Conservation (phyloP, 2,888 invertebrate genomes). For the Carpatolechia fugitivella region DNA sequence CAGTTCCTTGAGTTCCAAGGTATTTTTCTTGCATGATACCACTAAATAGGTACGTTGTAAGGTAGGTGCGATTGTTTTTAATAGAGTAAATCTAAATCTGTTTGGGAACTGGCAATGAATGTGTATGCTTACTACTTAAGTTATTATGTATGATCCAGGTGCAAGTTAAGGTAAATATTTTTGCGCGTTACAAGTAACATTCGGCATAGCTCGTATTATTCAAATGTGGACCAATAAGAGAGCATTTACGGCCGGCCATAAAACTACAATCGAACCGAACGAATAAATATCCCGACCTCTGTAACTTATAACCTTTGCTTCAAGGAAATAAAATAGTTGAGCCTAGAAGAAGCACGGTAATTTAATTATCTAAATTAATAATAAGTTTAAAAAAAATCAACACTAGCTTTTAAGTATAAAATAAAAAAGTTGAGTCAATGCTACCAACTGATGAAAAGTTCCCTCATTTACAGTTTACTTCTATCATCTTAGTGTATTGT, state of each 20-base stretch:
- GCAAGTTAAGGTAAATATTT: conserved; percentile 61
- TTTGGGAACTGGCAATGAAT: background rate
- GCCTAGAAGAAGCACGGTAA: background rate
- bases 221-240: conserved; percentile 74
- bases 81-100: no score
- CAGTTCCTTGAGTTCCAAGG: no score
- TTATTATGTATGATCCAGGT: conserved; percentile 19
- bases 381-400: no score
- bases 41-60: no score
- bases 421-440: no score
- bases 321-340: conserved; percentile 24
- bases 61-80: no score
- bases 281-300: conserved; percentile 75
- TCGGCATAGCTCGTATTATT: conserved; percentile 66
- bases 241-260: conserved; percentile 72
- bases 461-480: no score
- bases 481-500: no score
- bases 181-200: conserved; percentile 59
- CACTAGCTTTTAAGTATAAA: no score
- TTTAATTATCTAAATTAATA: no score
- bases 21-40: no score
- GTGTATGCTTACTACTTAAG: background rate
- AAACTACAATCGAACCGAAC: conserved; percentile 75
- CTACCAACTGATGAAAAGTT: no score
- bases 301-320: conserved; percentile 63